Conservation (phyloP, 2,797 vertebrate species). For the Acrossocheilus fasciatus region DNA sequence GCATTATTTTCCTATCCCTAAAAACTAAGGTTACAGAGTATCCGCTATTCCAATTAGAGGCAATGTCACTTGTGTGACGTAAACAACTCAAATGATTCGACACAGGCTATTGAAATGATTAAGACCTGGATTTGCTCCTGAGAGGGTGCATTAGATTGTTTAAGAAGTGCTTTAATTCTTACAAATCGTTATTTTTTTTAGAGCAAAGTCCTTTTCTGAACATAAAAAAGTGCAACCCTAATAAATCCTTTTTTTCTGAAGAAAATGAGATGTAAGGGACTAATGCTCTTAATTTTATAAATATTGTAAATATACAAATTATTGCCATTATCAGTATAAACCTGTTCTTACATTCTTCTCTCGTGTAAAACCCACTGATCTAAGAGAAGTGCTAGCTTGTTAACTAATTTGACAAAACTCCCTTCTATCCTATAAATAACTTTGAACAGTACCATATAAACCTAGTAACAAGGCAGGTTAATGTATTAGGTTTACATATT, state of each 20-base stretch:
- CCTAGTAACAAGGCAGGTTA: slow-evolving; percentile 53
- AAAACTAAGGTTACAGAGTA: slow-evolving; percentile 47
- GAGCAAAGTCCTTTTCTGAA: slow-evolving; percentile 34
- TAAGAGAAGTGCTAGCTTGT: slow-evolving; percentile 51
- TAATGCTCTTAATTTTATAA: slow-evolving; percentile 55
- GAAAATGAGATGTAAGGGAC: slow-evolving; percentile 42
- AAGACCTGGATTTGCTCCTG: slow-evolving; percentile 63
- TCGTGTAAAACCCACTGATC: slow-evolving; percentile 17
- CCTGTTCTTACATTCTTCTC: slow-evolving; percentile 33
- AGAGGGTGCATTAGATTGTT: slow-evolving; percentile 56
- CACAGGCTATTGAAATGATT: slow-evolving; percentile 59
- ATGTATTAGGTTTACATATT: slow-evolving; percentile 47
- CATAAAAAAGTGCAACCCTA: slow-evolving; percentile 60
- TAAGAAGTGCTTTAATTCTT: slow-evolving; percentile 51
- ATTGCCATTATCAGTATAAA: slow-evolving; percentile 61
- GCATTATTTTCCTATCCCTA: slow-evolving; percentile 26
- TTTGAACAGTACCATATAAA: slow-evolving; percentile 56
- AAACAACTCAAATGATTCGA: slow-evolving; percentile 43
- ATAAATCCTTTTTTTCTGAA: slow-evolving; percentile 34
- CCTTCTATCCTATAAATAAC: slow-evolving; percentile 55
- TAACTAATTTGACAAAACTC: slow-evolving; percentile 33
- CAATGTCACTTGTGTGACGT: slow-evolving; percentile 60
- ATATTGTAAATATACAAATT: slow-evolving; percentile 62
- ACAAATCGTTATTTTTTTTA: slow-evolving; percentile 19
- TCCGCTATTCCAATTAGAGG: slow-evolving; percentile 63